Evolutionary conservation across 2,888 invertebrate species (phyloP).

Genomic region (Drosophila aldrichi): DNA sequence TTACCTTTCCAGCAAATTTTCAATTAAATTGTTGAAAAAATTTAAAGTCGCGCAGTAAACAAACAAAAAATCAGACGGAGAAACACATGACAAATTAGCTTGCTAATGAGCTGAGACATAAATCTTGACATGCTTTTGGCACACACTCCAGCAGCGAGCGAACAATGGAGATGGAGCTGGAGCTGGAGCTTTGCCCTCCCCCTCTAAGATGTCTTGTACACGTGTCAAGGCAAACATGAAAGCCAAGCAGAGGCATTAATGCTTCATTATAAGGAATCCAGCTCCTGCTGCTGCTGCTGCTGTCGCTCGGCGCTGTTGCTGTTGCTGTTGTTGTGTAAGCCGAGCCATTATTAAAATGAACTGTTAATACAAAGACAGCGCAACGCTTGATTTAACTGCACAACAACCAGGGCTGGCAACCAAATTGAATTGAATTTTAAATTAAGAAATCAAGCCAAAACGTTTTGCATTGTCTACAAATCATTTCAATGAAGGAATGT

Average conservation of each 20-base stretch:
- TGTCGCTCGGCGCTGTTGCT: constrained; percentile 2
- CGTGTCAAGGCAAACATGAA: constrained; percentile 72
- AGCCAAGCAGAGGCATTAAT: constrained; percentile 65
- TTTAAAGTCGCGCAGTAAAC: constrained; percentile 58
- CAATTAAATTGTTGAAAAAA: constrained; percentile 79
- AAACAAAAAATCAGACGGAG: neutral
- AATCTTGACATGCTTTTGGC: constrained; percentile 74
- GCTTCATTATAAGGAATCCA: constrained; percentile 67
- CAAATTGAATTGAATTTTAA: constrained; percentile 47
- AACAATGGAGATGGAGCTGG: constrained; percentile 36
- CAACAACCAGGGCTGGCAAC: constrained; percentile 36
- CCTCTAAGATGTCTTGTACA: constrained; percentile 44
- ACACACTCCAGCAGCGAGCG: constrained; percentile 53
- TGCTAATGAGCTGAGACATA: constrained; percentile 81
- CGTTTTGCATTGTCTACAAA: neutral
- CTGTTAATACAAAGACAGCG: constrained; percentile 70
- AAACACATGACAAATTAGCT: constrained; percentile 80
- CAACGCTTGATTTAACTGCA: constrained; percentile 61
- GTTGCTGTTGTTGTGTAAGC: constrained; percentile 34
- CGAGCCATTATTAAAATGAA: constrained; percentile 72
- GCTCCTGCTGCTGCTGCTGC: neutral
- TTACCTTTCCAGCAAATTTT: constrained; percentile 46
- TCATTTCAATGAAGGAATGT: neutral
- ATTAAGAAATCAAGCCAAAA: constrained; percentile 30
- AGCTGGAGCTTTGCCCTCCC: constrained; percentile 1